Conservation (phyloP, 1,140 invertebrate genomes). For the Phymorhynchus buccinoides region DNA sequence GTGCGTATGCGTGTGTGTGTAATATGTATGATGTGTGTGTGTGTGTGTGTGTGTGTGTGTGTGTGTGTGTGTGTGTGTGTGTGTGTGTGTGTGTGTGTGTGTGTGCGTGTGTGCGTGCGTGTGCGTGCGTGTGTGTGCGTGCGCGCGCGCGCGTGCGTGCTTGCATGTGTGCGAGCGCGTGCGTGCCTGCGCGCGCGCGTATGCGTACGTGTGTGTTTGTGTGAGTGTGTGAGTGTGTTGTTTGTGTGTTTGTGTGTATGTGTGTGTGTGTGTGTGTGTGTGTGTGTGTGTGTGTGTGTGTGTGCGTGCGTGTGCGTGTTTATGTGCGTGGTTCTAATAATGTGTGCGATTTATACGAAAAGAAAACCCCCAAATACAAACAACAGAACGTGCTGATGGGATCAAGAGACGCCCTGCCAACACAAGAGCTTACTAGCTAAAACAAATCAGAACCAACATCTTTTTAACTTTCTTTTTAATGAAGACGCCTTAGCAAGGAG, state of each 20-base stretch:
- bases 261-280: conserved; percentile 27
- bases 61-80: conserved; percentile 35
- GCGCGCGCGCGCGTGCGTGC: neutral
- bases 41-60: conserved; percentile 30
- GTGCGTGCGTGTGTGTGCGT: neutral
- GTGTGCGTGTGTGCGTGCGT: conserved; percentile 24
- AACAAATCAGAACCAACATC: no score
- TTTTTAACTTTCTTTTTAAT: no score
- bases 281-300: conserved; percentile 23
- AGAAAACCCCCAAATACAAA: no score
- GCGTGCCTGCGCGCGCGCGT: conserved; percentile 12
- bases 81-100: conserved; percentile 26
- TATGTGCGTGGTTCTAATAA: neutral
- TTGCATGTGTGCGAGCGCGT: neutral
- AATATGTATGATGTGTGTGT: neutral
- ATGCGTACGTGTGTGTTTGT: conserved; percentile 15
- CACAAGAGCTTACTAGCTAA: no score
- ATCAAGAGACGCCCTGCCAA: no score
- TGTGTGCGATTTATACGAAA: no score
- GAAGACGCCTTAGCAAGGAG: no score
- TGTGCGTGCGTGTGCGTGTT: conserved; percentile 15
- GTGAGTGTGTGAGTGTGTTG: conserved; percentile 6
- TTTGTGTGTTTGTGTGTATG: neutral
- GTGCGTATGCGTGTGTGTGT: neutral
- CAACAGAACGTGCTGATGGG: no score